phyloP scores from a whole-genome alignment of 1,140 invertebrate species.

The Trinorchestia longiramus region DNA sequence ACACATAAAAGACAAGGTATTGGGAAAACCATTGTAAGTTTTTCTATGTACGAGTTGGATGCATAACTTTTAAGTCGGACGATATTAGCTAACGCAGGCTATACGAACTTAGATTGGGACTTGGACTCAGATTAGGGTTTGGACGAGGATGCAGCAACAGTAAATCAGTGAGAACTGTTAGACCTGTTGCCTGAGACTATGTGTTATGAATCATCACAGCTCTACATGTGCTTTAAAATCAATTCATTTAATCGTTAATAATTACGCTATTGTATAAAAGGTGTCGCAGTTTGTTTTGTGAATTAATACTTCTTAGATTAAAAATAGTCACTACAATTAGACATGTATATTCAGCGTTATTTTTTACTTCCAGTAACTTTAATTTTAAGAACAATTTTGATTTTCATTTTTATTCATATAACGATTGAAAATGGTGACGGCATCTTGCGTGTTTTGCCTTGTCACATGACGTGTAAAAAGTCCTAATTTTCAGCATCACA shows the following conservation, averaged over 20 bases:
- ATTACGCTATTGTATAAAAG: not conserved
- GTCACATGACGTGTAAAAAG: too few species aligned
- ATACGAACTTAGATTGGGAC: too few species aligned
- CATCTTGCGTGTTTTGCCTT: not conserved
- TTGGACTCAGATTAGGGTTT: not conserved
- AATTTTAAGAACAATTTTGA: not conserved
- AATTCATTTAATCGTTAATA: not conserved
- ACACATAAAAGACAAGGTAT: too few species aligned
- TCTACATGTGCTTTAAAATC: not conserved
- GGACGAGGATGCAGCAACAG: not conserved
- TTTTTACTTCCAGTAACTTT: not conserved
- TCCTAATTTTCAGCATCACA: not conserved
- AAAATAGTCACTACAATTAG: not conserved
- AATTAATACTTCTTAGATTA: not conserved
- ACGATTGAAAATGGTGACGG: not conserved
- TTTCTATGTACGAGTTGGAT: not conserved
- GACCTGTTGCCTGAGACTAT: not conserved
- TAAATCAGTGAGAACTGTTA: not conserved
- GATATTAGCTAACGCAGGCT: not conserved
- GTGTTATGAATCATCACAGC: not conserved
- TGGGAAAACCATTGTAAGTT: too few species aligned
- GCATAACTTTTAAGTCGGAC: not conserved
- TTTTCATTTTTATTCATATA: not conserved
- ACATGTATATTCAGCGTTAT: not conserved
- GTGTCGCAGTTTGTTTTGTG: not conserved